Conservation (phyloP, 2,113 vertebrate genomes). For the Erythrolamprus reginae region DNA sequence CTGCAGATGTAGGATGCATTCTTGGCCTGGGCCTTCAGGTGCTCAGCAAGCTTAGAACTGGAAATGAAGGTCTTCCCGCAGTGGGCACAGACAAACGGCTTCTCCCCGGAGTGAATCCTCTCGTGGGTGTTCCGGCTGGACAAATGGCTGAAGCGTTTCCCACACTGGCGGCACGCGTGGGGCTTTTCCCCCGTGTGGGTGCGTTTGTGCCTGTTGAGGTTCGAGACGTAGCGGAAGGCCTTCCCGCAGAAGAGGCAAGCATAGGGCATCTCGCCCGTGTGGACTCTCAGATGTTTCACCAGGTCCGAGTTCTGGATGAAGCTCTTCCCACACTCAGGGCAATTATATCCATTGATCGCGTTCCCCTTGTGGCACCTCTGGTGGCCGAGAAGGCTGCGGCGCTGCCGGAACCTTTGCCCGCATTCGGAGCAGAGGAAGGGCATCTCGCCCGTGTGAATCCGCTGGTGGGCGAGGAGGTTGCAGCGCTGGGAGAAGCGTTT, state of each 20-base stretch:
- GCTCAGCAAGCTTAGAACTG: constrained; percentile 8
- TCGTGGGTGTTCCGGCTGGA: constrained; percentile 24
- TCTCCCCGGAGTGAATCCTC: constrained; percentile 9
- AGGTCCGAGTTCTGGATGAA: constrained; percentile 10
- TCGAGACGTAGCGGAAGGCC: not conserved
- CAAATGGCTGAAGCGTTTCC: constrained; percentile 11
- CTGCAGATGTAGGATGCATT: not conserved
- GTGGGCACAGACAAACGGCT: not conserved
- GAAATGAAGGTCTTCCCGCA: constrained; percentile 18
- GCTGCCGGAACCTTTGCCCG: not conserved
- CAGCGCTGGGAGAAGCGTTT: constrained; percentile 17
- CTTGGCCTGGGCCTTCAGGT: not conserved
- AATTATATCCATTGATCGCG: not conserved
- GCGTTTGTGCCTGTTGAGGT: constrained; percentile 10
- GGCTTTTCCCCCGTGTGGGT: constrained; percentile 24
- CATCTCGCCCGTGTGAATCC: constrained; percentile 4
- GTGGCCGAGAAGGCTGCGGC: constrained; percentile 11
- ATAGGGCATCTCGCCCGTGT: constrained; percentile 24
- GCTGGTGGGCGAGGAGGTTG: constrained; percentile 7
- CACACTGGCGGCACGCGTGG: constrained; percentile 8
- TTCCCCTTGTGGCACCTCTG: not conserved
- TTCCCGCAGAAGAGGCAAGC: constrained; percentile 8
- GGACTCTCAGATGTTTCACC: constrained; percentile 13
- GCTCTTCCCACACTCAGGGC: constrained; percentile 11
- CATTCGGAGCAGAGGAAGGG: constrained; percentile 14